Conservation (phyloP, 1,140 invertebrate species). For the Mercenaria mercenaria region DNA sequence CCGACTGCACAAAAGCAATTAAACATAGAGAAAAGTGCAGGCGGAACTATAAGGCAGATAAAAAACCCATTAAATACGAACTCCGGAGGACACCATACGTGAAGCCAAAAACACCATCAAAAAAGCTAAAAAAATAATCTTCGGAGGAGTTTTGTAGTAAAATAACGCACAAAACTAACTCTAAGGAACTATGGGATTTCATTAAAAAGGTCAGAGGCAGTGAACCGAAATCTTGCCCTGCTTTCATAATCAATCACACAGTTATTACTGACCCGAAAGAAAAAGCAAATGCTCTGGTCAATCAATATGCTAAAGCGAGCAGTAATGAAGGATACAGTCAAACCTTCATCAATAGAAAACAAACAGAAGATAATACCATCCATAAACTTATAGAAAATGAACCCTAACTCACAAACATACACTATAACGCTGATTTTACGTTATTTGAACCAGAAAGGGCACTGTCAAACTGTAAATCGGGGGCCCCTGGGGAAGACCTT, state of each 20-base stretch:
- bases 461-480: not conserved
- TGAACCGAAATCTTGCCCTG: not conserved
- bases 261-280: not conserved
- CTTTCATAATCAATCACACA: not conserved
- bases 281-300: conserved; percentile 13
- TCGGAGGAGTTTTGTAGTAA: conserved; percentile 12
- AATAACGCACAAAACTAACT: not conserved
- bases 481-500: not conserved
- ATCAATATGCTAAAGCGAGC: not conserved
- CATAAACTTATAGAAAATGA: not conserved
- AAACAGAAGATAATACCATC: too few species aligned
- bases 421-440: not conserved
- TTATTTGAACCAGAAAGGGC: not conserved
- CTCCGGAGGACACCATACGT: not conserved
- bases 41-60: not conserved
- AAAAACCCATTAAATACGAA: not conserved
- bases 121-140: not conserved
- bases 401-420: not conserved
- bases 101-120: not conserved
- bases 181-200: not conserved
- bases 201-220: not conserved
- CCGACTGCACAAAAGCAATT: not conserved
- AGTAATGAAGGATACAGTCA: not conserved
- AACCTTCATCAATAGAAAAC: not conserved
- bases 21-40: not conserved